phyloP scores from a whole-genome alignment of 2,888 invertebrate species.

The Lampropteryx suffumata region DNA sequence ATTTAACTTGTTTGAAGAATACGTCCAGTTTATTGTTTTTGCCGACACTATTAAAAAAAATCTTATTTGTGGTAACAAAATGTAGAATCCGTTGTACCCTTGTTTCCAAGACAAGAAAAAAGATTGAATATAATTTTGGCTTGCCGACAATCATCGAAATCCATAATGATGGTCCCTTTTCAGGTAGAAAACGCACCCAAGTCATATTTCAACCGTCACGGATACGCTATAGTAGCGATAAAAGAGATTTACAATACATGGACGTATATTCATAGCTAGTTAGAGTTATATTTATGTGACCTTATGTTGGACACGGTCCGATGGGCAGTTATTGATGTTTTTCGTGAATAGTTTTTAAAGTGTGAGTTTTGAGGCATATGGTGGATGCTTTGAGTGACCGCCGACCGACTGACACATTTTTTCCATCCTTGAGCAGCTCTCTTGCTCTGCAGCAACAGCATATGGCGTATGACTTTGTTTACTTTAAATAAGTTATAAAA shows the following conservation, averaged over 20 bases:
- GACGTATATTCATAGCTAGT: slow-evolving; percentile 71
- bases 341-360: slow-evolving; percentile 59
- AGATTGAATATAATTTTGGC: slow-evolving; percentile 68
- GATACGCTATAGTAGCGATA: slow-evolving; percentile 66
- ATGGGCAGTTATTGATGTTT: slow-evolving; percentile 64
- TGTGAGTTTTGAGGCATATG: slow-evolving; percentile 66
- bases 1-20: slow-evolving; percentile 57
- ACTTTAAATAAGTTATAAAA: slow-evolving; percentile 25
- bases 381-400: slow-evolving; percentile 68
- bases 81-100: slow-evolving; percentile 62
- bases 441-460: slow-evolving; percentile 35
- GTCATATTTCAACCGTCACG: slow-evolving; percentile 79
- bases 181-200: slow-evolving; percentile 78
- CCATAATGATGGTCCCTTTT: slow-evolving; percentile 77
- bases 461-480: slow-evolving; percentile 56
- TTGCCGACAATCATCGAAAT: slow-evolving; percentile 75
- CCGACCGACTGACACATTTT: slow-evolving; percentile 54
- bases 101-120: slow-evolving; percentile 66
- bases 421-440: slow-evolving; percentile 48
- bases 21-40: slow-evolving; percentile 49
- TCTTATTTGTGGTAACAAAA: slow-evolving; percentile 47
- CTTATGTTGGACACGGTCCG: slow-evolving; percentile 71
- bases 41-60: slow-evolving; percentile 57
- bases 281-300: slow-evolving; percentile 67
- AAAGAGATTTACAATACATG: slow-evolving; percentile 78